These are phyloP conservation scores for Neodiprion pinetum DNA, from an alignment of 1,140 invertebrate species.

Conservation along the genomic window DNA sequence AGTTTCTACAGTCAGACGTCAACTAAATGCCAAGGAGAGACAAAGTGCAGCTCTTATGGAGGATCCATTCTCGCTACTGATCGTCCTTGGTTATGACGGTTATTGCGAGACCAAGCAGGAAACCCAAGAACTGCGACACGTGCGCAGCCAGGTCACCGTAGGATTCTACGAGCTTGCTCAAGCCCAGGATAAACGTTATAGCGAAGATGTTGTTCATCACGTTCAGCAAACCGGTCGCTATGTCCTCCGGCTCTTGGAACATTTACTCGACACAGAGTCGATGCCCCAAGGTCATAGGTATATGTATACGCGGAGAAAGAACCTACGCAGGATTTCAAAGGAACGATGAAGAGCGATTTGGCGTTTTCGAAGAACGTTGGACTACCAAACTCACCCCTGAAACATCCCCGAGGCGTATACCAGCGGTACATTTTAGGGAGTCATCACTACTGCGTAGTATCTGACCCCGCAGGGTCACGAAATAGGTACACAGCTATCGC, in stretches of 20 bases:
- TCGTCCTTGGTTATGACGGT: slow-evolving; percentile 66
- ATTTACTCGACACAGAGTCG: slow-evolving; percentile 80
- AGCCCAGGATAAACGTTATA: slow-evolving; percentile 62
- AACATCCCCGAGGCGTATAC: slow-evolving; percentile 69
- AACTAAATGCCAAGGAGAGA: too few relatives aligned
- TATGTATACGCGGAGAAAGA: slow-evolving; percentile 74
- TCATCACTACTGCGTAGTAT: slow-evolving; percentile 70
- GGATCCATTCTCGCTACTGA: slow-evolving; percentile 61
- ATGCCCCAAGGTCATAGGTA: slow-evolving; percentile 72
- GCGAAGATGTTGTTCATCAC: slow-evolving; percentile 71
- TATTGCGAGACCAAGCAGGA: slow-evolving; percentile 63
- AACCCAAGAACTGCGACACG: slow-evolving; percentile 48
- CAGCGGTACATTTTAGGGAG: slow-evolving; percentile 63
- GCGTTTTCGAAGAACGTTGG: neutral
- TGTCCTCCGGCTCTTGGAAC: slow-evolving; percentile 74
- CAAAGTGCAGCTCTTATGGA: neutral
- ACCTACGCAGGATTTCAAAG: slow-evolving; percentile 49
- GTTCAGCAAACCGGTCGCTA: slow-evolving; percentile 72
- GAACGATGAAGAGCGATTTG: too few relatives aligned
- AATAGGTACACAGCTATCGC: slow-evolving; percentile 67
- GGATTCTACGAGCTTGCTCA: slow-evolving; percentile 39
- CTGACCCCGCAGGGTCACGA: slow-evolving; percentile 69
- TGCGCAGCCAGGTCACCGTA: slow-evolving; percentile 51
- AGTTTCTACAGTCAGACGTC: too few relatives aligned
- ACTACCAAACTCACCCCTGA: slow-evolving; percentile 58